A percentile compares a stretch with the other conserved stretches of the same genome.
Evolutionary conservation across 2,888 invertebrate genomes (phyloP).

Genomic region (Lasioglossum zephyrum): DNA sequence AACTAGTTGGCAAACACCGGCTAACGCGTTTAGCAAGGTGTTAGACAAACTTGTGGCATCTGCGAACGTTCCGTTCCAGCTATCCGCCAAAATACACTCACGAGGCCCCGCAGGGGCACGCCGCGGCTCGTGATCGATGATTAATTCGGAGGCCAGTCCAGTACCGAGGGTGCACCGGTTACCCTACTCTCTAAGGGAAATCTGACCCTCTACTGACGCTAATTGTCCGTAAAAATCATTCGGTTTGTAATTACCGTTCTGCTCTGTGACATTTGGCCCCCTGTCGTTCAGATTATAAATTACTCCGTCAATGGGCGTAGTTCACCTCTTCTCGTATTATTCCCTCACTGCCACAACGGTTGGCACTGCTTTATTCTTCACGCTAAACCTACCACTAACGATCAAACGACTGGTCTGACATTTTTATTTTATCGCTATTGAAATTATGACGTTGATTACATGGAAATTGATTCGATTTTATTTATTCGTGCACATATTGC

Average conservation of each 20-base stretch:
- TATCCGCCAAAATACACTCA: constrained; percentile 30
- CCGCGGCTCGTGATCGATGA: constrained; percentile 38
- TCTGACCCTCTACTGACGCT: neutral
- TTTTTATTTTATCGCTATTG: no score
- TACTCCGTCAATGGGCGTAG: neutral
- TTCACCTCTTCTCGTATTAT: neutral
- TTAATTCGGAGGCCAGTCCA: constrained; percentile 26
- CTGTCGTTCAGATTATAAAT: neutral
- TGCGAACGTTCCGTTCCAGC: constrained; percentile 19
- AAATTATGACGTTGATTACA: no score
- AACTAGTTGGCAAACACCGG: constrained; percentile 66
- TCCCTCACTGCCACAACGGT: neutral
- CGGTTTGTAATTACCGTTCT: neutral
- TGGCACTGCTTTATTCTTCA: neutral
- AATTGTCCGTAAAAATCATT: neutral
- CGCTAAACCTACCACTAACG: no score
- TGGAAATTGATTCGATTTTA: no score
- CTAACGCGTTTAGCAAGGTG: constrained; percentile 61
- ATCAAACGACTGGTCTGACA: no score
- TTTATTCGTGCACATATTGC: no score
- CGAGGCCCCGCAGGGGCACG: constrained; percentile 1
- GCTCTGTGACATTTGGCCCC: neutral
- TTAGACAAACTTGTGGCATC: constrained; percentile 45
- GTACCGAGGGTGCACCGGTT: neutral
- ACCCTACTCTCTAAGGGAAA: neutral